Base-by-base conservation (phyloP, 1,140 invertebrate genomes). In the Drosophila tristis region DNA sequence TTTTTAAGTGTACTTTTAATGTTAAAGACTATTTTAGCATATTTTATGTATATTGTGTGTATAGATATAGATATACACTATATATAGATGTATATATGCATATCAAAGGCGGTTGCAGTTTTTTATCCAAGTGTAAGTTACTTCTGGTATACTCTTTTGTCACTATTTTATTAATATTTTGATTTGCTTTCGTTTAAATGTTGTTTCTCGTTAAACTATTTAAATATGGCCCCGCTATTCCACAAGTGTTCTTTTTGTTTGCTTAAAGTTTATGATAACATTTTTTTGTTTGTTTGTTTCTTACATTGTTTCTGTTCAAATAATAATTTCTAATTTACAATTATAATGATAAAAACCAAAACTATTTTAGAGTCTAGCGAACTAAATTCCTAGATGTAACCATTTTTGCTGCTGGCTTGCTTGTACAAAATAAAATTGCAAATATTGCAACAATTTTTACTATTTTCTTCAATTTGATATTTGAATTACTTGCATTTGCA, bases 141-240 rank as follows among this genome's bases (percentile, higher is more conserved):
- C 31, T 74, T 72, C 72, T 79, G 20, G 67, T 80, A 89, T 80
- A 72, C 51, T 61, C 62, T 66, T 67, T 64, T 50, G 25, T 43
- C 49, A 7, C 55, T 71, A 51, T 63, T 84, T 54, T 48, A 47
- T 70, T 68, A 53, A 48, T 60, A 78, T 44, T 65, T 60, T 57
- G 13, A n/a, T 59, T 79, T 53, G 78, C n/a, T 35, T 77, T 63
- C 79, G 31, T 35, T 35, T 35, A 11, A 35, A 35, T 35, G 31
- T 35, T 35, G 31, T 35, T 35, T 11, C 31, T 35, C 9, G 31
- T 86, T 90, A 79, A 87, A 80, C 76, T 85, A 91, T 86, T 89
- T 86, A 91, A 91, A 80, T 91, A 91, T 91, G 90, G 90, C 90
- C 90, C 90, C 90, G 87, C 90, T 91, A 91, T 91, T 91, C 90